Percentiles rank a stretch among this genome's conserved stretches.
These are phyloP conservation scores for Sebastes aleutianus DNA, from an alignment of 2,797 vertebrate genomes.

Conservation along the genomic window DNA sequence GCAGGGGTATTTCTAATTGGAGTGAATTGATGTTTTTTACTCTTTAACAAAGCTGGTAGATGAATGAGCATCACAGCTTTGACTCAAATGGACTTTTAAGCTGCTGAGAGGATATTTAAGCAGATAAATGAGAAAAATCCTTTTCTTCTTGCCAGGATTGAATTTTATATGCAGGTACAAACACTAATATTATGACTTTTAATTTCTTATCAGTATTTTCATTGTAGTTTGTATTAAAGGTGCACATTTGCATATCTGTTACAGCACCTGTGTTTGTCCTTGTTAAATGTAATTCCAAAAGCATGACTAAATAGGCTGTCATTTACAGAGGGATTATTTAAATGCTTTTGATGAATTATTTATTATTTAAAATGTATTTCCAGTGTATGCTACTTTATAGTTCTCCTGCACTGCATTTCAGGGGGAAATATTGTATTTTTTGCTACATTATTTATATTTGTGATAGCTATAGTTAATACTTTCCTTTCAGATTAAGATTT, in stretches of 20 bases:
- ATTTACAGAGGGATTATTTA: not conserved
- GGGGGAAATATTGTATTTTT: not conserved
- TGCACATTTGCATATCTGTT: conserved; percentile 4
- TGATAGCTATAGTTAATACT: not conserved
- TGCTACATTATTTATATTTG: too few relatives aligned
- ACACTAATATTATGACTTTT: not conserved
- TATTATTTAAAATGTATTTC: too few relatives aligned
- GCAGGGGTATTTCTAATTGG: not conserved
- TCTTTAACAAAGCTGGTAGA: not conserved
- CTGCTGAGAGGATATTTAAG: not conserved
- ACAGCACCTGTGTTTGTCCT: not conserved
- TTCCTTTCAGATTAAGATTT: not conserved
- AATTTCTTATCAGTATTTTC: not conserved
- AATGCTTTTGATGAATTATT: not conserved
- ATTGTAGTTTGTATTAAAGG: not conserved
- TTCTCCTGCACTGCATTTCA: not conserved
- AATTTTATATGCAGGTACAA: not conserved
- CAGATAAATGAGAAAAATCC: not conserved
- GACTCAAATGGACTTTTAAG: not conserved
- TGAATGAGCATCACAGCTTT: not conserved
- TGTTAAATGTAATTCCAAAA: not conserved
- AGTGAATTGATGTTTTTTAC: not conserved
- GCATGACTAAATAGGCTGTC: not conserved
- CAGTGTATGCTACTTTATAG: too few relatives aligned
- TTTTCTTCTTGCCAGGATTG: not conserved